These are phyloP conservation scores for Oenanthe melanoleuca DNA, from an alignment of 2,113 vertebrate species.

Conservation along the genomic window DNA sequence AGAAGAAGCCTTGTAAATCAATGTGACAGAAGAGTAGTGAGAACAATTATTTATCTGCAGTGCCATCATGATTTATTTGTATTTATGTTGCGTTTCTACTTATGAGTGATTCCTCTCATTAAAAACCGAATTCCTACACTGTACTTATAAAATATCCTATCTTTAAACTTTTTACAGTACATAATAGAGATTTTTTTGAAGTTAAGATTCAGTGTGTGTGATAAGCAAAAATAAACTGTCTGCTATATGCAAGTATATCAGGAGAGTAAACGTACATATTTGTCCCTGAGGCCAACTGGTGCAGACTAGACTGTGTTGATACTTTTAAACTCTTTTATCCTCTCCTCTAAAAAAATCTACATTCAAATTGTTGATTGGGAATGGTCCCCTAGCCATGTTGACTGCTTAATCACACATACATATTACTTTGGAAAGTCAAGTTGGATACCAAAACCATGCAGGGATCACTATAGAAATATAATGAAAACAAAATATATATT, in stretches of 20 bases:
- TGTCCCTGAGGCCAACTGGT: background rate
- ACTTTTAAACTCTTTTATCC: background rate
- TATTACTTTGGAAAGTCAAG: background rate
- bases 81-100: background rate
- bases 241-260: background rate
- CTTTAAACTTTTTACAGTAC: background rate
- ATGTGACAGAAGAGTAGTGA: background rate
- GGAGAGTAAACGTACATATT: background rate
- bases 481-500: background rate
- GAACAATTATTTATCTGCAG: background rate
- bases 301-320: background rate
- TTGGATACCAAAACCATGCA: background rate
- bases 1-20: constrained; percentile 28
- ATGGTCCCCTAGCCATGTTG: background rate
- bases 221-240: background rate
- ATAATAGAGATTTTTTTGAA: background rate
- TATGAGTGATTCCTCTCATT: background rate
- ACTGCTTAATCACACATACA: background rate
- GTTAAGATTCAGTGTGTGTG: background rate
- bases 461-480: background rate
- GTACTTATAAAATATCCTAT: background rate
- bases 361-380: background rate
- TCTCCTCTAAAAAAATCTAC: background rate
- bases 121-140: background rate
- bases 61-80: background rate